Conservation (phyloP, 1,140 invertebrate species). For the Gyrodactylus salaris region DNA sequence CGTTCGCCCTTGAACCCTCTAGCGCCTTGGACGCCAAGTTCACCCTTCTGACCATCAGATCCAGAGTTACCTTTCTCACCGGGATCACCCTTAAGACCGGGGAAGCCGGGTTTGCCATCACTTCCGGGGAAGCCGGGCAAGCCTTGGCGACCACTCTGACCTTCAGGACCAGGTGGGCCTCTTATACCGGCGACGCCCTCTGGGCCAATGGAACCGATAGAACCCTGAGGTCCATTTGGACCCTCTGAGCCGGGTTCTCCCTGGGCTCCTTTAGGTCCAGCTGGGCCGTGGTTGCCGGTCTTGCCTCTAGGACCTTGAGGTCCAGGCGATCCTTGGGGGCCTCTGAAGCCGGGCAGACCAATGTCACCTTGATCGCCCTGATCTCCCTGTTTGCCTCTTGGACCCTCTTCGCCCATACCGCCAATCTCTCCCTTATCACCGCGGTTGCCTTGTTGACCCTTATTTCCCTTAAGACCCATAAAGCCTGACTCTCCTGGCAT, state of each 20-base stretch:
- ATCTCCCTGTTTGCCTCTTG: not conserved
- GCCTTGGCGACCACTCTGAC: not conserved
- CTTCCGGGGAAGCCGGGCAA: not conserved
- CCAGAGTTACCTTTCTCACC: constrained; percentile 7
- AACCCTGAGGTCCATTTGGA: constrained; percentile 5
- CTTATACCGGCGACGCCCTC: constrained; percentile 4
- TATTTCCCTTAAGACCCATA: constrained; percentile 3
- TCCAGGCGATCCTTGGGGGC: not conserved
- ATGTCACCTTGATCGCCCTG: constrained; percentile 6
- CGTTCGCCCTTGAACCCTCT: constrained; percentile 6
- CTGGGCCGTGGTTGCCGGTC: constrained; percentile 8
- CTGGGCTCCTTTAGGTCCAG: constrained; percentile 2
- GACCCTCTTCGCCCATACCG: constrained; percentile 2
- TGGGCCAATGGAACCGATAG: not conserved
- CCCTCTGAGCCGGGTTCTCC: constrained; percentile 8
- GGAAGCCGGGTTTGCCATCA: not conserved
- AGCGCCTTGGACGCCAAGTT: not conserved
- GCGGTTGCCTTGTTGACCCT: not conserved
- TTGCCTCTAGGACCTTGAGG: constrained; percentile 5
- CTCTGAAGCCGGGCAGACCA: constrained; percentile 7
- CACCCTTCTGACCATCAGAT: not conserved
- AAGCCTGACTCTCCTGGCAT: constrained; percentile 4
- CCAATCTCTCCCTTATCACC: not conserved
- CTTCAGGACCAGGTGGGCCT: constrained; percentile 5
- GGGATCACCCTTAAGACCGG: constrained; percentile 6